These are phyloP conservation scores for Gallinago solitaria DNA, from an alignment of 2,797 vertebrate genomes.

Conservation along the genomic window DNA sequence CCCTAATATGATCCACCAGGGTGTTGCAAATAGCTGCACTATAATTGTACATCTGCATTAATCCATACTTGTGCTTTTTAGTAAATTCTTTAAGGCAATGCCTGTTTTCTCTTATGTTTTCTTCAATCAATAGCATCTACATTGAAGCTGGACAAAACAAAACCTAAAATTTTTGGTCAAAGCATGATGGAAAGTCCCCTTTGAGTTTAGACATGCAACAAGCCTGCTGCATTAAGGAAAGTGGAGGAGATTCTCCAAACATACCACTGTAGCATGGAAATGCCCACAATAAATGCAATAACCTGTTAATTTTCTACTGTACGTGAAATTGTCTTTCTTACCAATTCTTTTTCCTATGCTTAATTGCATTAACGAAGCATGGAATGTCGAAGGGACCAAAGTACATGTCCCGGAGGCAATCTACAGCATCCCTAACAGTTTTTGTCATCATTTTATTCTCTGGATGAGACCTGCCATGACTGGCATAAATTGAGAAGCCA, in stretches of 20 bases:
- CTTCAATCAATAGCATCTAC: not conserved
- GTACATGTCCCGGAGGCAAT: not conserved
- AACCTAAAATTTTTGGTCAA: not conserved
- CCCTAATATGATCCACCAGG: not conserved
- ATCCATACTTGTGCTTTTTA: not conserved
- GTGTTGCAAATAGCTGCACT: not conserved
- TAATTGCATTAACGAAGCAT: not conserved
- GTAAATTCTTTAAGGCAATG: not conserved
- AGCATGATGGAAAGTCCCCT: not conserved
- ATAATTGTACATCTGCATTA: fast-evolving
- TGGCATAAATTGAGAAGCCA: not conserved
- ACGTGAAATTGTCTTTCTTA: not conserved
- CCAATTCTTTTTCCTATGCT: not conserved
- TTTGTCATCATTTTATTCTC: not conserved
- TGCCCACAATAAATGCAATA: not conserved
- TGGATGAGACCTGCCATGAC: not conserved
- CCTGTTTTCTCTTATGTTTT: not conserved
- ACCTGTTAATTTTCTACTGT: not conserved
- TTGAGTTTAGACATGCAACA: not conserved
- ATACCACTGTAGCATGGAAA: not conserved
- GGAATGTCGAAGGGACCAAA: not conserved
- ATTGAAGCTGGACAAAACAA: not conserved
- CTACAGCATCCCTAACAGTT: not conserved
- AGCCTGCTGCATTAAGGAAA: not conserved
- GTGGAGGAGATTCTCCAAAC: not conserved